Evolutionary conservation across 1,140 invertebrate species (phyloP), one percentile per base, ranked within the genome.

Genomic region (Dryas iulia): DNA sequence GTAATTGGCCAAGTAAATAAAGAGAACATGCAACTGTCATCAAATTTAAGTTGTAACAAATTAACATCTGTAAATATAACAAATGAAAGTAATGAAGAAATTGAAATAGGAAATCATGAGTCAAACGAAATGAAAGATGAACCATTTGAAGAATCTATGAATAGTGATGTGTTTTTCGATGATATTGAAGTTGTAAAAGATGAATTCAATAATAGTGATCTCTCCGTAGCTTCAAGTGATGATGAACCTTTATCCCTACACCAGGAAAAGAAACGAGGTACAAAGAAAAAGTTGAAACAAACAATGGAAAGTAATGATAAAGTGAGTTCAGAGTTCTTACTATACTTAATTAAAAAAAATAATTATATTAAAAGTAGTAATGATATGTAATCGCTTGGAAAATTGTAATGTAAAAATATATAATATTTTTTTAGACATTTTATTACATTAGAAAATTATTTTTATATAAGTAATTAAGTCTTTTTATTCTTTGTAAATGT

Each of bases 241-340:
- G 78, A 82, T 68, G 80, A 82, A 65, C 80, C 80, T 7, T 39
- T 82, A 0, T 78, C 80, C 23, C 11, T 79, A 11, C 79, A 81
- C 61, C 81, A 78, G 66, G 78, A 65, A 53, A 76, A 71, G 39
- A 83, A 79, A 64, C 60, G 26, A 63, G 60, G 39, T 18, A 47
- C 14, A 66, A 70, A 64, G 65, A 63, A 69, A 73, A 39, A 67
- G 53, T 59, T 39, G 7, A 6, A 7, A 21, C 7, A 7, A 21
- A 21, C 18, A 21, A 21, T 21, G 1, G 39, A 53, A 66, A 62
- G 30, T n/a, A 12, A 31, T 25, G 58, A 69, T 31, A 33, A 35
- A 67, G 35, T 59, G 11, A 53, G 33, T 52, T 28, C n/a, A n/a
- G n/a, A n/a, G n/a, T n/a, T n/a, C n/a, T n/a, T n/a, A n/a, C n/a